Conservation (phyloP, 2,797 vertebrate genomes). For the Acrossocheilus wenchowensis region DNA sequence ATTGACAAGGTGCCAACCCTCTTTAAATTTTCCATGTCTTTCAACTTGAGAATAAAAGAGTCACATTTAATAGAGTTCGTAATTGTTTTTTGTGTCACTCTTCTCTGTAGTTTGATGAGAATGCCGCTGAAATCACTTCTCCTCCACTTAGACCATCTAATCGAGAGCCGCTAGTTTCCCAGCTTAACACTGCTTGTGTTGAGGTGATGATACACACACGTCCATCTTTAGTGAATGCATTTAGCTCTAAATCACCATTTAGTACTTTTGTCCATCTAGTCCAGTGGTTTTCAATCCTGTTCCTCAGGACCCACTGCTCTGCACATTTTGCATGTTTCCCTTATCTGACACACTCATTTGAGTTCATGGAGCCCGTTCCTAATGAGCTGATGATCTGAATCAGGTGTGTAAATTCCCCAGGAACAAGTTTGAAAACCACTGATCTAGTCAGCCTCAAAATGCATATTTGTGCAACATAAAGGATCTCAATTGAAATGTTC, state of each 20-base stretch:
- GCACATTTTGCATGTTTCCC: no score
- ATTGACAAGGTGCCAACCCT: background rate
- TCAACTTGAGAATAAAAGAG: no score
- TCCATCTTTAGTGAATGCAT: background rate
- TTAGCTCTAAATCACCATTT: background rate
- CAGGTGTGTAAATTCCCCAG: no score
- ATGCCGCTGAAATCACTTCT: background rate
- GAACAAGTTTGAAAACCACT: no score
- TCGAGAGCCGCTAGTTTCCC: slow-evolving; percentile 28
- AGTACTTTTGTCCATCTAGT: background rate
- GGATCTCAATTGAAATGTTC: background rate
- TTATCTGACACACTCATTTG: no score
- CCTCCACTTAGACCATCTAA: background rate
- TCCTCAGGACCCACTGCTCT: no score
- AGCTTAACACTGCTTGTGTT: slow-evolving; percentile 60
- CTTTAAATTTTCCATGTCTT: background rate
- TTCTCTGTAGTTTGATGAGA: slow-evolving; percentile 50
- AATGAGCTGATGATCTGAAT: no score
- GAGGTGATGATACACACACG: slow-evolving; percentile 56
- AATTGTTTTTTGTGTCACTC: background rate
- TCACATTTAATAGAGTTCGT: background rate
- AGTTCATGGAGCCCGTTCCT: no score
- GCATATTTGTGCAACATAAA: background rate
- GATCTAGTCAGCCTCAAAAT: no score
- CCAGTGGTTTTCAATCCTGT: no score